These are phyloP conservation scores for Drosophila mayaguana DNA, from an alignment of 2,888 invertebrate species.

Conservation along the genomic window DNA sequence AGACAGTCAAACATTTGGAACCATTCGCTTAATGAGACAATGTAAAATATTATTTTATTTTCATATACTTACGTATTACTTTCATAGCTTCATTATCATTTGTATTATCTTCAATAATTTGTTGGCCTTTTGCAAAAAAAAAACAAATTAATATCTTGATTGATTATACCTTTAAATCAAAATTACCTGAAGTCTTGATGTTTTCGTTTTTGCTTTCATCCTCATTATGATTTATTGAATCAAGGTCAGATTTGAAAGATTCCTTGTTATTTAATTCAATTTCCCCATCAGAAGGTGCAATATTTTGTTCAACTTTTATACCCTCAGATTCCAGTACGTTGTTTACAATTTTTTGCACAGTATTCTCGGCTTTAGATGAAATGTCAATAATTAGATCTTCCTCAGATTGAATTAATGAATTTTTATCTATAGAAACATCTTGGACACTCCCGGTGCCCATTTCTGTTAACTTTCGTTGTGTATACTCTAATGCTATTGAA, in stretches of 20 bases:
- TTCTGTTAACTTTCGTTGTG: background rate
- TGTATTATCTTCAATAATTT: background rate
- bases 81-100: background rate
- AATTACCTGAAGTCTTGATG: background rate
- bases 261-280: background rate
- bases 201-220: background rate
- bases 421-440: background rate
- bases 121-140: no score
- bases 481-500: background rate
- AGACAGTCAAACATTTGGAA: no score
- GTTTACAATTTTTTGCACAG: background rate
- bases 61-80: slow-evolving; percentile 4
- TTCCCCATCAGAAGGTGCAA: background rate
- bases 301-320: background rate
- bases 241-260: background rate
- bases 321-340: background rate
- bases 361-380: background rate
- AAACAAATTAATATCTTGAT: background rate
- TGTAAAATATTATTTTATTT: no score
- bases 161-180: no score
- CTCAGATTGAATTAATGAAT: background rate
- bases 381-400: background rate
- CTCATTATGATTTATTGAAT: no score
- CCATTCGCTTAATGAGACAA: no score
- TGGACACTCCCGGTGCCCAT: background rate